Base-by-base conservation (phyloP, 1,140 invertebrate genomes). In the Nymphalis io region DNA sequence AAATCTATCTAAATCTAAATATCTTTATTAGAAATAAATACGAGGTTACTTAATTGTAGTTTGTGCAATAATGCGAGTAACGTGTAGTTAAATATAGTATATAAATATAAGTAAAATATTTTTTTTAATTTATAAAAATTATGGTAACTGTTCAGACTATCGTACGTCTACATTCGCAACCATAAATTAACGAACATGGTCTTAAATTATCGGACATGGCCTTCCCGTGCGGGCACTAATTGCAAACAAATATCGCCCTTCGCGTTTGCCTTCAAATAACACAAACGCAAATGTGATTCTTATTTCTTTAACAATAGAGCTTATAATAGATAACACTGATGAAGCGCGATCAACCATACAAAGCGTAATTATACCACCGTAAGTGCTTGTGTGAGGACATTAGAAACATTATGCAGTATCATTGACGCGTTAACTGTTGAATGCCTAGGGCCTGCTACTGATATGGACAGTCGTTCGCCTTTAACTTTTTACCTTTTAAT, bases 221-320 rank as follows among this genome's bases (percentile, higher is more conserved):
- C 60, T 69, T 83, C 79, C 81, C 81, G 83, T 85, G 80, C 81
- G 83, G 79, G 82, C 63, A 74, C 78, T 86, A 87, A 86, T 85
- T 85, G 82, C 80, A 68, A 81, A 78, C 85, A 85, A 87, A 89
- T 83, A 86, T 84, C 79, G 75, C 51, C 51, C 51, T 55, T 55
- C 51, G 51, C 20, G 21, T 21, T 20, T 55, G 79, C 82, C 77
- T 80, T 78, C 76, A 8, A 20, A 21, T 11, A 42, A 10, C 20
- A 21, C 8, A 23, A 23, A 18, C 23, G 13, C 38, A 21, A 60
- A 42, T 42, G 12, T 44, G 38, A 44, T n/a, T 15, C 39, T 44
- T 60, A 60, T 60, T 15, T 1, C 3, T 6, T 20, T 42, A 1
- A 15, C 1, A 16, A 44, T 60, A 67, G 58, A 33, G 42, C 20